Percentiles rank a stretch among this genome's conserved stretches.
phyloP scores from a whole-genome alignment of 2,888 invertebrate species.

The Acrocyrtus sp. region DNA sequence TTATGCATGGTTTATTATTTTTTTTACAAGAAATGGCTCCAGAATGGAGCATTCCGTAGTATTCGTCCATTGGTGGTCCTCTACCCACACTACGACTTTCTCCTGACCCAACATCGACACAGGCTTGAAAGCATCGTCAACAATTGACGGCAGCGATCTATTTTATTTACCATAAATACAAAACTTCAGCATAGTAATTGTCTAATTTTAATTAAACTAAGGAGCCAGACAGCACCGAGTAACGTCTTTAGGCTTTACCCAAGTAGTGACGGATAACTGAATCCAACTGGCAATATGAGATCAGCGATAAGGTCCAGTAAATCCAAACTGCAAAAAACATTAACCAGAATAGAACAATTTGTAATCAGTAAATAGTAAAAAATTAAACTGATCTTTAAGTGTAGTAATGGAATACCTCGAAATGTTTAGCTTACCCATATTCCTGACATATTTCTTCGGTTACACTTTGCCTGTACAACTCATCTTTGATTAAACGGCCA shows the following conservation, averaged over 20 bases:
- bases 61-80: constrained; percentile 25
- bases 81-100: constrained; percentile 29
- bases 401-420: background rate
- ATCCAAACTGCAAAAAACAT: constrained; percentile 1
- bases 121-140: constrained; percentile 31
- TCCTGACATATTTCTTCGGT: constrained; percentile 29
- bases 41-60: constrained; percentile 2
- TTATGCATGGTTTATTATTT: too few relatives aligned
- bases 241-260: too few relatives aligned
- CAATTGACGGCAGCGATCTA: constrained; percentile 1
- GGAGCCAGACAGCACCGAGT: too few relatives aligned
- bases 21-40: constrained; percentile 25
- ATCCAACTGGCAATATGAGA: constrained; percentile 28
- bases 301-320: constrained; percentile 25
- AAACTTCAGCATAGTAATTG: too few relatives aligned
- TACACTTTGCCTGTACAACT: background rate
- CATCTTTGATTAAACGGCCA: constrained; percentile 5
- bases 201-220: too few relatives aligned
- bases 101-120: background rate
- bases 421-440: constrained; percentile 15
- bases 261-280: constrained; percentile 19
- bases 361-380: background rate
- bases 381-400: background rate
- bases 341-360: background rate
- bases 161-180: too few relatives aligned